These are phyloP conservation scores for Fregetta grallaria DNA, from an alignment of 2,113 vertebrate species.

Conservation along the genomic window DNA sequence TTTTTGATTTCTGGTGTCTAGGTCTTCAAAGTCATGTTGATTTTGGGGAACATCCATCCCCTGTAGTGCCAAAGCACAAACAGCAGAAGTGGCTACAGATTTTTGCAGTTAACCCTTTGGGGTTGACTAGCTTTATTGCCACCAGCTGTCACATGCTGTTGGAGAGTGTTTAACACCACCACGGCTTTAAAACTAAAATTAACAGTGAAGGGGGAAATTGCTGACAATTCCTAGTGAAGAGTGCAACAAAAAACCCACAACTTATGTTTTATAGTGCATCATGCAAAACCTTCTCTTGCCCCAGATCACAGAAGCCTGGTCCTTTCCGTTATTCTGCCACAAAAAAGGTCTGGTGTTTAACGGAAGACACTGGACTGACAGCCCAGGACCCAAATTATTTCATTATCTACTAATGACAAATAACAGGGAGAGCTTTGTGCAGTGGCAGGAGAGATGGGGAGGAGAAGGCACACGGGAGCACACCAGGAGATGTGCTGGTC, in stretches of 20 bases:
- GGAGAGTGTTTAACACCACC: neutral
- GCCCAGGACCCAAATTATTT: neutral
- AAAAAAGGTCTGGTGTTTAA: neutral
- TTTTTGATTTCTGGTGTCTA: neutral
- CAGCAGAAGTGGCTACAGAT: neutral
- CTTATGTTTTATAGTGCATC: neutral
- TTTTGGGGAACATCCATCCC: neutral
- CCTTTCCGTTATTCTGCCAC: neutral
- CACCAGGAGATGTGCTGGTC: neutral
- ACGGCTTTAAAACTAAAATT: neutral
- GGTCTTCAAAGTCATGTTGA: neutral
- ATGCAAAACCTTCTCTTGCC: neutral
- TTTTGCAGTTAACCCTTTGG: neutral
- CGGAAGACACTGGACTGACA: neutral
- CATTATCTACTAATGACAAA: neutral
- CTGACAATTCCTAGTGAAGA: neutral
- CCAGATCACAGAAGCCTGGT: neutral
- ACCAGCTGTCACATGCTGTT: neutral
- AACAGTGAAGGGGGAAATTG: neutral
- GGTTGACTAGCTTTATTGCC: neutral
- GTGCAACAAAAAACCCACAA: neutral
- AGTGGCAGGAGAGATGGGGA: neutral
- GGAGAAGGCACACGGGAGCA: neutral
- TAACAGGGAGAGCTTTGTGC: neutral
- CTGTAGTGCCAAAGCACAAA: neutral